A percentile compares a stretch with the other conserved stretches of the same genome.
Conservation (phyloP, 1,140 invertebrate species). For the Drusus annulatus region DNA sequence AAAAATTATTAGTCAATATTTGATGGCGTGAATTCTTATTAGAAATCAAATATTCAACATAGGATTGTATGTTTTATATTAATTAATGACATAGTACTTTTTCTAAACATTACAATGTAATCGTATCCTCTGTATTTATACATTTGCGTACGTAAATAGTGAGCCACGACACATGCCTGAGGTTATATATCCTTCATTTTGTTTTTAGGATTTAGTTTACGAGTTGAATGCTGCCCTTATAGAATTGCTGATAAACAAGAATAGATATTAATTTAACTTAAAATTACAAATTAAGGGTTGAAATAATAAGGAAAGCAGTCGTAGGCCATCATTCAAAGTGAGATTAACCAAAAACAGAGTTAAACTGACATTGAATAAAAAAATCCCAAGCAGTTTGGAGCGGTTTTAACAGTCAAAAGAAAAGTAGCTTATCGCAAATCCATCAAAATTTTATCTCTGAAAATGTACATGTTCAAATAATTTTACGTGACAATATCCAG, state of each 20-base stretch:
- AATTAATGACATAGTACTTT: constrained; percentile 18
- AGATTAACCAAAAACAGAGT: too few relatives aligned
- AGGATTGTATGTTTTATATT: not conserved
- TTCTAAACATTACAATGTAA: constrained; percentile 11
- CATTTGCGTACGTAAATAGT: not conserved
- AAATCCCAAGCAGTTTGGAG: too few relatives aligned
- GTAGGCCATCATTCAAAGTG: not conserved
- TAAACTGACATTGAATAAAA: too few relatives aligned
- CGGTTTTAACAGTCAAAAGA: too few relatives aligned
- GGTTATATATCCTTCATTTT: constrained; percentile 3
- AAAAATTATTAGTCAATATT: constrained; percentile 24
- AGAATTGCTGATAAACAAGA: constrained; percentile 15
- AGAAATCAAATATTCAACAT: constrained; percentile 15
- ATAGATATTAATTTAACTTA: constrained; percentile 14
- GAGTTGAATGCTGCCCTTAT: constrained; percentile 18
- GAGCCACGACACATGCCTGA: not conserved
- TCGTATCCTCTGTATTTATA: not conserved
- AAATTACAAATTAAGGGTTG: not conserved
- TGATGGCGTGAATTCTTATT: constrained; percentile 26
- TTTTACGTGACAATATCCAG: too few relatives aligned
- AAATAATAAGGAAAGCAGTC: not conserved
- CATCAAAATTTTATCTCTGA: too few relatives aligned
- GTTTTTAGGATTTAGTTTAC: not conserved
- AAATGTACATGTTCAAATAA: too few relatives aligned
- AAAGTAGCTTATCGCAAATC: too few relatives aligned